A percentile compares a stretch with the other conserved stretches of the same genome.
Conservation (phyloP, 2,113 vertebrate species). For the Podarcis cretensis region DNA sequence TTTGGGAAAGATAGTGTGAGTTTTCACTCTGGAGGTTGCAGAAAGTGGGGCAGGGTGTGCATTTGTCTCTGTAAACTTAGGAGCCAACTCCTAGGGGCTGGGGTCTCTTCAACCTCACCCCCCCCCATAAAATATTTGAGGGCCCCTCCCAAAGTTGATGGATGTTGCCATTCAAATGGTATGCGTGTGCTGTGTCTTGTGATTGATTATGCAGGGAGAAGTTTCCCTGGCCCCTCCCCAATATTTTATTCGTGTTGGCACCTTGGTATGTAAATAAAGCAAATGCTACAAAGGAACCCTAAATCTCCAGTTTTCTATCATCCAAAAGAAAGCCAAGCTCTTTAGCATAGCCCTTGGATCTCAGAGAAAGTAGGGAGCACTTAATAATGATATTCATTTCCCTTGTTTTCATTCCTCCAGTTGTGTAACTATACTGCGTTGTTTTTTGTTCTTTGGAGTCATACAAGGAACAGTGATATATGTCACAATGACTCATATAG, state of each 20-base stretch:
- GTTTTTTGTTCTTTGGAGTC: slow-evolving; percentile 34
- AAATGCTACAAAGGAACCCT: not conserved
- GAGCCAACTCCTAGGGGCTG: no score
- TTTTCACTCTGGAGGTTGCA: not conserved
- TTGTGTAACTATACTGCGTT: slow-evolving; percentile 22
- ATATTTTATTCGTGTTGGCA: no score
- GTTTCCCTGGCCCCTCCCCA: no score
- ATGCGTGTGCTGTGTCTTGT: not conserved
- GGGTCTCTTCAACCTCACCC: no score
- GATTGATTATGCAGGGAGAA: no score
- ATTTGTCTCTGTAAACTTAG: no score
- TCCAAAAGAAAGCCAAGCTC: not conserved
- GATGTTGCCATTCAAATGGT: no score
- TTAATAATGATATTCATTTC: not conserved
- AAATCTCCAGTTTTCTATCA: not conserved
- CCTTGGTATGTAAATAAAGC: not conserved
- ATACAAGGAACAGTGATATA: slow-evolving; percentile 26
- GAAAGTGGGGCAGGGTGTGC: not conserved
- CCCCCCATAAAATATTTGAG: no score
- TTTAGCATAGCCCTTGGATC: not conserved
- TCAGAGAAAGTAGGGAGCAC: fast-evolving
- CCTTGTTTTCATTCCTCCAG: not conserved
- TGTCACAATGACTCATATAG: slow-evolving; percentile 12
- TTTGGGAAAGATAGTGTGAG: not conserved
- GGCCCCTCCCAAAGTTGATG: no score